A percentile compares a stretch with the other conserved stretches of the same genome.
phyloP scores from a whole-genome alignment of 2,888 invertebrate species.

The Hermodice carunculata region DNA sequence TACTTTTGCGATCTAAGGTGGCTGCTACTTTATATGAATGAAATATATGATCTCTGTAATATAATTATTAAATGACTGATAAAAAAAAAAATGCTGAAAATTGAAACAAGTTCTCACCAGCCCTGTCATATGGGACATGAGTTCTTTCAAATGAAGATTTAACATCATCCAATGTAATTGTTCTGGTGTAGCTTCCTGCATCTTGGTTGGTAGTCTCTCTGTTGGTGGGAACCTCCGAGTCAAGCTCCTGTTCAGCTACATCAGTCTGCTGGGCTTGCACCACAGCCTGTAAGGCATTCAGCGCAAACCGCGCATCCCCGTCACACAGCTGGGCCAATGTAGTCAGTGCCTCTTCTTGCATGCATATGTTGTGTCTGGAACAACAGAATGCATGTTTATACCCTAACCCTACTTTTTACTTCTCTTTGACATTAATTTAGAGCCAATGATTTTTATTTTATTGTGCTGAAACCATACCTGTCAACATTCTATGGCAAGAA shows the following conservation, averaged over 20 bases:
- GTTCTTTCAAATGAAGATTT: slow-evolving; percentile 82
- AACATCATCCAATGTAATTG: slow-evolving; percentile 77
- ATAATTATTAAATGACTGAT: too few relatives aligned
- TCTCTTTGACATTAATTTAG: too few relatives aligned
- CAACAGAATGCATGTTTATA: neutral
- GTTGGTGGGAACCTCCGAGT: too few relatives aligned
- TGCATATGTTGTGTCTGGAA: slow-evolving; percentile 31
- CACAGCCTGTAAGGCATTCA: slow-evolving; percentile 82
- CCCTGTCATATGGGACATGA: slow-evolving; percentile 82
- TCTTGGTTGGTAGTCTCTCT: too few relatives aligned
- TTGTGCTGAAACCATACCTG: too few relatives aligned
- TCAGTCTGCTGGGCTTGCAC: slow-evolving; percentile 71
- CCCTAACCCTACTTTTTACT: neutral
- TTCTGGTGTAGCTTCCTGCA: too few relatives aligned
- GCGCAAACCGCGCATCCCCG: slow-evolving; percentile 85
- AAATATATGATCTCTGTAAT: too few relatives aligned
- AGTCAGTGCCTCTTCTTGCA: slow-evolving; percentile 76
- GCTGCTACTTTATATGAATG: too few relatives aligned
- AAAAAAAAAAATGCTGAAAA: neutral
- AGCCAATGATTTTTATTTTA: too few relatives aligned
- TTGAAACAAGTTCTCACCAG: slow-evolving; percentile 69
- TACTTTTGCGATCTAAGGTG: too few relatives aligned
- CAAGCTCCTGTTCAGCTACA: neutral
- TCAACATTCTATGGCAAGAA: too few relatives aligned
- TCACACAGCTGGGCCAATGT: slow-evolving; percentile 84